phyloP scores from a whole-genome alignment of 2,888 invertebrate genomes.

The Choristoneura rosaceana region DNA sequence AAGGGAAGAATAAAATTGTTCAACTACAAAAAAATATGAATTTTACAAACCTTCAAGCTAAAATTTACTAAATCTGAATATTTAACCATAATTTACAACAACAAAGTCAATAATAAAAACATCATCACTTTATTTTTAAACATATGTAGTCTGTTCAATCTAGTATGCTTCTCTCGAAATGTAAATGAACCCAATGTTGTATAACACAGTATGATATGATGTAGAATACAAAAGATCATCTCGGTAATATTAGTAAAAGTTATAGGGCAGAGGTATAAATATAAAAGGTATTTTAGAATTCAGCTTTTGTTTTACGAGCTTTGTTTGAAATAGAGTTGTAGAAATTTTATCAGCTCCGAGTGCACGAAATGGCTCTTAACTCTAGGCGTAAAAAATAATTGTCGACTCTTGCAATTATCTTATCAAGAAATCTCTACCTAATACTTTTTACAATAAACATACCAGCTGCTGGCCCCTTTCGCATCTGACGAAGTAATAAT shows the following conservation, averaged over 20 bases:
- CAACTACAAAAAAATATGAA: too few relatives aligned
- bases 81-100: too few relatives aligned
- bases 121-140: too few relatives aligned
- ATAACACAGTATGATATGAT: not conserved
- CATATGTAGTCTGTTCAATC: too few relatives aligned
- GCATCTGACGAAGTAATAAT: too few relatives aligned
- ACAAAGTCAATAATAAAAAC: too few relatives aligned
- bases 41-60: not conserved
- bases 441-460: too few relatives aligned
- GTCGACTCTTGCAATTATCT: slow-evolving; percentile 4
- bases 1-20: not conserved
- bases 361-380: slow-evolving; percentile 24
- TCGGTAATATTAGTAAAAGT: not conserved
- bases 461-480: too few relatives aligned
- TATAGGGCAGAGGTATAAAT: slow-evolving; percentile 4
- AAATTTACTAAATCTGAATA: not conserved
- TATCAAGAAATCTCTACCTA: not conserved
- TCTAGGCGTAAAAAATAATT: not conserved
- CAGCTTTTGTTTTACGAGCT: slow-evolving; percentile 28
- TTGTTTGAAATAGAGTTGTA: slow-evolving; percentile 23
- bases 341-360: slow-evolving; percentile 20
- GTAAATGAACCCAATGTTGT: too few relatives aligned
- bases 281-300: slow-evolving; percentile 14
- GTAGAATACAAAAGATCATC: not conserved
- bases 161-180: too few relatives aligned